These are phyloP conservation scores for Drosophila arizonae DNA, from an alignment of 1,140 invertebrate genomes.

Conservation along the genomic window DNA sequence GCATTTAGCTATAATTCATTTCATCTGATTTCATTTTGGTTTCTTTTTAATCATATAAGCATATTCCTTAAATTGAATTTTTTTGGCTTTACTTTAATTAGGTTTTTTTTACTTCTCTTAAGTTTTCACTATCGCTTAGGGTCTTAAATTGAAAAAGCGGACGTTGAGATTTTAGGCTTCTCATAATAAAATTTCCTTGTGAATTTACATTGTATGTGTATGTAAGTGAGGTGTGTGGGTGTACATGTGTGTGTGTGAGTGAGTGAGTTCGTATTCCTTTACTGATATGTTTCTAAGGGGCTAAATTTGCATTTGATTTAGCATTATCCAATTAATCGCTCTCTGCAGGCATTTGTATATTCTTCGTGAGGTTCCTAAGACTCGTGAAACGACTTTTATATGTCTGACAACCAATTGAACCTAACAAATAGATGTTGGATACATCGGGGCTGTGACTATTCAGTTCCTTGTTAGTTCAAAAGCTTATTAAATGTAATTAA, in stretches of 20 bases:
- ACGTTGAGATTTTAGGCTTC: conserved; percentile 67
- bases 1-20: too few species aligned
- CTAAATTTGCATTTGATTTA: conserved; percentile 72
- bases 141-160: conserved; percentile 69
- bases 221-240: conserved; percentile 30
- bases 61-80: not conserved
- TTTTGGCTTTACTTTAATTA: conserved; percentile 23
- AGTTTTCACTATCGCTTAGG: conserved; percentile 17
- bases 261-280: conserved; percentile 61
- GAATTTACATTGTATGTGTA: conserved; percentile 65
- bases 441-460: conserved; percentile 26
- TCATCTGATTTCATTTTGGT: conserved; percentile 15
- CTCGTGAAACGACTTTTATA: conserved; percentile 12
- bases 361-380: conserved; percentile 21
- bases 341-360: conserved; percentile 15
- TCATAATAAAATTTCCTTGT: conserved; percentile 65
- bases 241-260: conserved; percentile 28
- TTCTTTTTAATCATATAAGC: conserved; percentile 48
- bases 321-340: conserved; percentile 36
- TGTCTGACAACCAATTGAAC: conserved; percentile 32
- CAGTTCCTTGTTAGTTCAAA: conserved; percentile 9
- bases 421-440: conserved; percentile 37
- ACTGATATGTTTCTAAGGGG: conserved; percentile 80
- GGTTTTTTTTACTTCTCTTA: conserved; percentile 9
- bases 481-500: conserved; percentile 33